A percentile compares a stretch with the other conserved stretches of the same genome.
Conservation (phyloP, 2,797 vertebrate genomes). For the Sternotherus odoratus region DNA sequence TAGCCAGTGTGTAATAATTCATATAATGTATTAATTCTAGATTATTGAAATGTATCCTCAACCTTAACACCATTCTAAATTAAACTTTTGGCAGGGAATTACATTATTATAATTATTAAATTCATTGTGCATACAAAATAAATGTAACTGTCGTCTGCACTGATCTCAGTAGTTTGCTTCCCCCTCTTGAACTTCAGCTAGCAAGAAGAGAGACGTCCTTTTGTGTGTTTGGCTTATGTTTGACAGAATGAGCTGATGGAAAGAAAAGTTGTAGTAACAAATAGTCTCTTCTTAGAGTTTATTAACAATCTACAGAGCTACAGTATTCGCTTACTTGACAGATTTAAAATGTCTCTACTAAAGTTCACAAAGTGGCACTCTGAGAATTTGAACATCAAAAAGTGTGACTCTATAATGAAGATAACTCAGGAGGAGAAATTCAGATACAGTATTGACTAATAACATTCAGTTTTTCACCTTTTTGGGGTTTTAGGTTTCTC, state of each 20-base stretch:
- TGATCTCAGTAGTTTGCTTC: background rate
- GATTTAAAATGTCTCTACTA: background rate
- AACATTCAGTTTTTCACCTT: background rate
- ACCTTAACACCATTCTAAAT: background rate
- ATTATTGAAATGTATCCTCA: background rate
- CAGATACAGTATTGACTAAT: background rate
- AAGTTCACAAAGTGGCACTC: background rate
- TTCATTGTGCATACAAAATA: background rate
- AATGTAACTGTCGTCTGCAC: too few relatives aligned
- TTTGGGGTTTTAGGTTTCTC: background rate
- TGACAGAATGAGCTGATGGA: background rate
- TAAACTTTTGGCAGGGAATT: background rate
- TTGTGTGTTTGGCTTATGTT: background rate
- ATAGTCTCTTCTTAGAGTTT: background rate
- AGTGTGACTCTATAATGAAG: background rate
- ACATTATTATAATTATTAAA: background rate
- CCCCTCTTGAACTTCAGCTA: background rate
- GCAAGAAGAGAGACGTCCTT: background rate
- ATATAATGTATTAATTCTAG: background rate
- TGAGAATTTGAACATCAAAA: background rate
- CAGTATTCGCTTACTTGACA: background rate
- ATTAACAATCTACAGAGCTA: background rate
- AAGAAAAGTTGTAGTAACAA: background rate
- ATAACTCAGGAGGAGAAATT: background rate
- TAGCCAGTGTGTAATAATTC: background rate